Percentiles rank a stretch among this genome's conserved stretches.
phyloP scores from a whole-genome alignment of 2,113 vertebrate species.

The Chroicocephalus ridibundus region DNA sequence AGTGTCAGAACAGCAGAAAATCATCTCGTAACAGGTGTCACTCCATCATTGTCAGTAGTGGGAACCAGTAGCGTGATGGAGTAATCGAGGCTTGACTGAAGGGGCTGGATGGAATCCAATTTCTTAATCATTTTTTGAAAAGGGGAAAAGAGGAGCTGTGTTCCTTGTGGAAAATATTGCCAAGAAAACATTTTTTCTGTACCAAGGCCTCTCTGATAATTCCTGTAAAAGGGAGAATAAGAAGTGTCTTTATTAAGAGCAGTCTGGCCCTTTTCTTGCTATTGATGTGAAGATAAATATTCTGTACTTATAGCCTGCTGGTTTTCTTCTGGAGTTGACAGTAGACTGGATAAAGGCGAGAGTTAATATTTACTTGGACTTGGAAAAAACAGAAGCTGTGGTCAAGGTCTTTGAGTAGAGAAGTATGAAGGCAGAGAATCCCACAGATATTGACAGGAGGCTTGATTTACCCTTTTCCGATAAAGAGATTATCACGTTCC shows the following conservation, averaged over 20 bases:
- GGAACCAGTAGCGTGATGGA: background rate
- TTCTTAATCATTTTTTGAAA: conserved; percentile 3
- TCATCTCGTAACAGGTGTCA: conserved; percentile 19
- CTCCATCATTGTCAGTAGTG: conserved; percentile 17
- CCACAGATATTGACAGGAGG: background rate
- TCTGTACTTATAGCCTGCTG: background rate
- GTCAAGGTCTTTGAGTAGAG: background rate
- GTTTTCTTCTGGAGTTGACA: background rate
- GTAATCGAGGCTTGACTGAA: background rate
- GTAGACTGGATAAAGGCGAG: background rate
- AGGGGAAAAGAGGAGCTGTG: background rate
- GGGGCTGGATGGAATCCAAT: background rate
- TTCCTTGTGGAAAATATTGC: background rate
- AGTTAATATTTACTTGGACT: conserved; percentile 19
- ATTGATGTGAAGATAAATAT: background rate
- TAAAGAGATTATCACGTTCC: background rate
- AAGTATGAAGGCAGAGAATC: background rate
- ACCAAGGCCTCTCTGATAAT: background rate
- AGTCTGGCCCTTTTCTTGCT: background rate
- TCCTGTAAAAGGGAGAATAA: background rate
- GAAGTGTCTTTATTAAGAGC: background rate
- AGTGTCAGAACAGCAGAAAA: conserved; percentile 53
- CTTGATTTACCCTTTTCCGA: background rate
- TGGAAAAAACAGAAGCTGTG: background rate
- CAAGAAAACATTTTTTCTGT: background rate